Evolutionary conservation across 1,140 invertebrate genomes (phyloP), one percentile per base, ranked within the genome.

Genomic region (Drosophila biarmipes): DNA sequence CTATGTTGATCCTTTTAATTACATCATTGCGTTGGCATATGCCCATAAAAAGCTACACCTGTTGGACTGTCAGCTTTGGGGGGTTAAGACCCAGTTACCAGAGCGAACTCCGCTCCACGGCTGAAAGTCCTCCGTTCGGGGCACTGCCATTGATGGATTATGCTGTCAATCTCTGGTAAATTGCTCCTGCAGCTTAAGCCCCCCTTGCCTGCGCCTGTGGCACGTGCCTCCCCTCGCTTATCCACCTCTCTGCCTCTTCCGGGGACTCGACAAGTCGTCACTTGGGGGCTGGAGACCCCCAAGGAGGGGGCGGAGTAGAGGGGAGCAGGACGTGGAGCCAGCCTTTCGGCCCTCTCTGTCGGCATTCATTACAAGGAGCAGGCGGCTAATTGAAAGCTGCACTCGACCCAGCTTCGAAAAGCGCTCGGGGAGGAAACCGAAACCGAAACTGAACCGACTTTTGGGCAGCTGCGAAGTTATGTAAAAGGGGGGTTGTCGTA

Each of bases 321-420:
- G 6, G 15, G 31, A 34, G n/a, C 24, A 31, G 19, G 17, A 49
- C 35, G 42, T 68, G 58, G 27, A 24, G 34, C 35, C 53, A 31
- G 29, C 52, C 55, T 35, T 45, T 48, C 24, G 40, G 54, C 21
- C 19, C 29, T 12, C 67, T 76, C 53, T 78, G 69, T 78, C 82
- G 81, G 82, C 84, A 75, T 86, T 86, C 79, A 86, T 86, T 86
- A 86, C 82, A 86, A 87, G 74, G 58, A 86, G 84, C 73, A 82
- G 74, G 82, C 82, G 82, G 82, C 78, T 86, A 86, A 86, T 86
- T 86, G 82, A 86, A 86, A 82, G 82, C 82, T 89, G 78, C 78
- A 87, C 86, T 86, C 63, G 80, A 67, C 35, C 34, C 73, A 52
- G 73, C 78, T 67, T 73, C 76, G 64, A 85, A 73, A 79, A 76